Percentiles rank a stretch among this genome's conserved stretches.
Conservation (phyloP, 2,888 invertebrate species). For the Calameuta pallipes region DNA sequence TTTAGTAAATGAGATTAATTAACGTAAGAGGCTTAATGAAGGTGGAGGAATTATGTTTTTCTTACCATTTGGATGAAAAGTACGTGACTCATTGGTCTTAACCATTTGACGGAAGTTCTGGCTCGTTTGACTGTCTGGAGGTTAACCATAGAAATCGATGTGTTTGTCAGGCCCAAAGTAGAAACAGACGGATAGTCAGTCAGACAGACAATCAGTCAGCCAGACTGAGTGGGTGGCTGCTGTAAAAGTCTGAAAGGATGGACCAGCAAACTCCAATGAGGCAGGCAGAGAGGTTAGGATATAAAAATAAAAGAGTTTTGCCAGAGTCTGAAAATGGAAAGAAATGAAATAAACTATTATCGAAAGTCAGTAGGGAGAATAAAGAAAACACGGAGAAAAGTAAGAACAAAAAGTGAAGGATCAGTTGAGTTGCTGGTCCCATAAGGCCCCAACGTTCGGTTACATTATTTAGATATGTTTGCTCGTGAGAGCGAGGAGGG, state of each 20-base stretch:
- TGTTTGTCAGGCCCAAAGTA: background rate
- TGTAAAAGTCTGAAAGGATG: background rate
- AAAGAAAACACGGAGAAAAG: background rate
- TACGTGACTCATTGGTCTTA: background rate
- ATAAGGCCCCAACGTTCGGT: background rate
- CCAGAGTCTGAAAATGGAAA: background rate
- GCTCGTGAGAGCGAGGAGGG: background rate
- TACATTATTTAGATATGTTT: slow-evolving; percentile 8
- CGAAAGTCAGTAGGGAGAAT: background rate
- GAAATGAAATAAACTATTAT: slow-evolving; percentile 3
- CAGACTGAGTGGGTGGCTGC: background rate
- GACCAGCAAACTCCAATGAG: background rate
- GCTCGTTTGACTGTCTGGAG: background rate
- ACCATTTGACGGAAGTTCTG: background rate
- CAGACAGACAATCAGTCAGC: background rate
- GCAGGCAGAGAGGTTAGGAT: background rate
- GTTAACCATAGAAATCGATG: background rate
- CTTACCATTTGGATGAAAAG: background rate
- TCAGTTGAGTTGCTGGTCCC: background rate
- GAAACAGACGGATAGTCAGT: background rate
- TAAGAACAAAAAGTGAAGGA: background rate
- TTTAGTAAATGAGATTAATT: background rate
- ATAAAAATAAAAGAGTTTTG: background rate
- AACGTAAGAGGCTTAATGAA: background rate
- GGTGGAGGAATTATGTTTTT: background rate